These are phyloP conservation scores for Branchipolynoe longqiensis DNA, from an alignment of 2,888 invertebrate species.

Conservation along the genomic window DNA sequence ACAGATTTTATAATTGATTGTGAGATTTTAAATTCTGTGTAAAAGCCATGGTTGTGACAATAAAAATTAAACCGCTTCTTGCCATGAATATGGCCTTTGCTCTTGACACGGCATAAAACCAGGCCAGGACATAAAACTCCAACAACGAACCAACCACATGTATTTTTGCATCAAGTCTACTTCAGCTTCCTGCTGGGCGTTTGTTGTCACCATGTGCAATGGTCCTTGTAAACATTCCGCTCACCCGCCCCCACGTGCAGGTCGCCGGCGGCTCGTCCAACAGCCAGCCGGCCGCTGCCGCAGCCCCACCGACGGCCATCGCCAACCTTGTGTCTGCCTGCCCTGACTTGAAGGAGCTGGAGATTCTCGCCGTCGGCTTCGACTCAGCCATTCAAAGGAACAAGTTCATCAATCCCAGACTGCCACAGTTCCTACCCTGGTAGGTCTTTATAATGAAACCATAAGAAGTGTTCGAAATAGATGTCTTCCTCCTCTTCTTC, in stretches of 20 bases:
- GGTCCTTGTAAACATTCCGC: too few species aligned
- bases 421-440: constrained; percentile 64
- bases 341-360: constrained; percentile 62
- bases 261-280: not conserved
- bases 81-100: too few species aligned
- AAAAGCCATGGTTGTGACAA: too few species aligned
- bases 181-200: not conserved
- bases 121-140: not conserved
- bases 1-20: too few species aligned
- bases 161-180: not conserved
- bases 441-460: too few species aligned
- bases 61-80: too few species aligned
- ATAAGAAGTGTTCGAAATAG: too few species aligned
- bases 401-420: constrained; percentile 63
- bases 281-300: not conserved
- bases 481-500: too few species aligned
- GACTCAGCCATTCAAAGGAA: constrained; percentile 64
- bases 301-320: not conserved
- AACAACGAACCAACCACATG: not conserved
- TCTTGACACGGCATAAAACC: not conserved
- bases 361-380: constrained; percentile 65
- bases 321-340: constrained; percentile 55
- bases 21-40: too few species aligned
- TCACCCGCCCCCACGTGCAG: too few species aligned
- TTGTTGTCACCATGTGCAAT: too few species aligned